Evolutionary conservation across 2,797 vertebrate species (phyloP).

Genomic region (Apogon hyalosoma): DNA sequence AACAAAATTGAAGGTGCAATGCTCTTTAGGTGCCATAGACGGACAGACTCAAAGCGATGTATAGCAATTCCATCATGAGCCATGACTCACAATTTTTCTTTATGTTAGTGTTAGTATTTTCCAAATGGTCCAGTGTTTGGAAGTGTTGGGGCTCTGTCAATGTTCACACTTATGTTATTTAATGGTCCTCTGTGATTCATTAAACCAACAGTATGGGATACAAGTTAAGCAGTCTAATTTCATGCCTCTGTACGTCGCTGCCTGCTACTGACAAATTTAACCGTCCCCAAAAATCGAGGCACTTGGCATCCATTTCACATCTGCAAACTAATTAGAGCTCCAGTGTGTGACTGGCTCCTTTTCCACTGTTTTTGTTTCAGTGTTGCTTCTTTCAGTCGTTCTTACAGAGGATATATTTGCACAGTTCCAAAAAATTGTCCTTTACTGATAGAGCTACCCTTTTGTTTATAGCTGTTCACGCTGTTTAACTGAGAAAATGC

Average conservation of each 20-base stretch:
- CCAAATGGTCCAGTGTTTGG: conserved; percentile 3
- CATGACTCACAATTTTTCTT: too few relatives aligned
- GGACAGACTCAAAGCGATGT: too few relatives aligned
- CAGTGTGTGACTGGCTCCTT: conserved; percentile 53
- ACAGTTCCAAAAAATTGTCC: conserved; percentile 38
- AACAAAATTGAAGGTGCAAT: too few relatives aligned
- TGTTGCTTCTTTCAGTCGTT: conserved; percentile 19
- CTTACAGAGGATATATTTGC: conserved; percentile 29
- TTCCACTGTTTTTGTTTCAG: conserved; percentile 7
- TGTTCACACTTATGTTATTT: conserved; percentile 19
- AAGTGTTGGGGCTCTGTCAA: conserved; percentile 15
- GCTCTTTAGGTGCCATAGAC: too few relatives aligned
- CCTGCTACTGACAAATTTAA: conserved; percentile 59
- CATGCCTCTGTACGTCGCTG: conserved; percentile 38
- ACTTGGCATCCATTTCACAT: conserved; percentile 56
- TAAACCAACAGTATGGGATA: conserved; percentile 19
- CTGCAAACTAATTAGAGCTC: conserved; percentile 65
- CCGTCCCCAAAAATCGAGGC: conserved; percentile 40
- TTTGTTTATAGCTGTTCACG: conserved; percentile 29
- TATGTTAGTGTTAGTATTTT: conserved; percentile 9
- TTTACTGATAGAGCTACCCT: conserved; percentile 27
- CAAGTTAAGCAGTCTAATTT: conserved; percentile 42
- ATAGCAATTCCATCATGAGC: too few relatives aligned
- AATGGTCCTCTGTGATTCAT: conserved; percentile 45
- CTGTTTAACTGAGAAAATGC: conserved; percentile 31